Base-by-base conservation (phyloP, 2,797 vertebrate species). In the Myoxocephalus aenaeus region DNA sequence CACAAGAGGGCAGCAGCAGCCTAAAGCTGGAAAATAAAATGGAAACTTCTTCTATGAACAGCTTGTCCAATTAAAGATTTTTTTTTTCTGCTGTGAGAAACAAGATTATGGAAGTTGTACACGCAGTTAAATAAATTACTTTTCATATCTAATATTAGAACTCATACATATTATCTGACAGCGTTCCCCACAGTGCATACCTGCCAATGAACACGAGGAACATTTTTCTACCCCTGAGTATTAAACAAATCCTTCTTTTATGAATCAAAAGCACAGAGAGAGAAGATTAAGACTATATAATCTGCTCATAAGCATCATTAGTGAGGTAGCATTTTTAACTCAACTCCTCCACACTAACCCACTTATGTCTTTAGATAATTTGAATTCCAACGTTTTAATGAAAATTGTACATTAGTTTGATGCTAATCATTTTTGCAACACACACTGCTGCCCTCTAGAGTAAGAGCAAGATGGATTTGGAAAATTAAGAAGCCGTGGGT, bases 1-100 rank as follows among this genome's bases (percentile, higher is more conserved):
- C 94, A 90, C 85, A 40, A 65, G 93, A 27, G 85, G 87, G 92
- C 92, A 81, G 82, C 74, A 87, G 80, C 5, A 48, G 36, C 59
- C 69, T 59, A 2, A 3, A 29, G 62, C 50, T 12, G 5, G 59
- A 13, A 36, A 22, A 25, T 2, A 65, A 22, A 54, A 25, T 18
- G 36, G 3, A 58, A 61, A 63, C n/a, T 32, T 64, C 15, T 8
- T 68, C 25, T 32, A n/a, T 12, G 6, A 73, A 67, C n/a, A 82
- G 29, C 25, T 72, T 50, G 40, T 67, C 65, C 62, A 70, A 68
- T 71, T 66, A 69, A 63, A 75, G 14, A 11, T 40, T 15, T 58
- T 11, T 53, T 58, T 36, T 61, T 10, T 36, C 38, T 54, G 2
- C 58, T 42, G 46, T 40, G 58, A 71, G 57, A 74, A 78, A 80